Percentiles rank a stretch among this genome's conserved stretches.
phyloP scores from a whole-genome alignment of 2,888 invertebrate species.

The Limnephilus marmoratus region DNA sequence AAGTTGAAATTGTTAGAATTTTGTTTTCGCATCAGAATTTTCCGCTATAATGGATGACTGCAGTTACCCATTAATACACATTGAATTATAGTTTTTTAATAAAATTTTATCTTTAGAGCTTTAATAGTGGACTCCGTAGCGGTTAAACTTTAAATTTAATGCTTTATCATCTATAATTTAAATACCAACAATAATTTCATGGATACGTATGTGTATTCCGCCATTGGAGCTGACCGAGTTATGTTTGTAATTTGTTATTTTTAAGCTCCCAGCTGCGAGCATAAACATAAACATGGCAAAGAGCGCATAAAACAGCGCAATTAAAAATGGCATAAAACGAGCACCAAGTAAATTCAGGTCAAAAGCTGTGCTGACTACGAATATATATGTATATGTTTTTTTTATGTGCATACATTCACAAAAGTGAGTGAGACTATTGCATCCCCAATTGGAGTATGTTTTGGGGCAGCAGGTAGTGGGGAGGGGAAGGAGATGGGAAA shows the following conservation, averaged over 20 bases:
- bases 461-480: no score
- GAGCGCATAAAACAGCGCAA: constrained; percentile 24
- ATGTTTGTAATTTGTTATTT: constrained; percentile 29
- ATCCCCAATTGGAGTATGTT: no score
- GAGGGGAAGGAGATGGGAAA: no score
- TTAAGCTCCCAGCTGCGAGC: not conserved
- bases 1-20: not conserved
- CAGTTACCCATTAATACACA: not conserved
- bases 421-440: no score
- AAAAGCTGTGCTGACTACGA: not conserved
- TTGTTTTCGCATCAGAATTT: not conserved
- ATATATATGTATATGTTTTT: not conserved
- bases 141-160: not conserved
- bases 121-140: not conserved
- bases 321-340: not conserved
- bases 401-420: no score
- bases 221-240: constrained; percentile 12
- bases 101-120: not conserved
- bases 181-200: not conserved
- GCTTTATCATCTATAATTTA: not conserved
- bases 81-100: not conserved
- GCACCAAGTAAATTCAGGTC: not conserved
- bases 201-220: not conserved
- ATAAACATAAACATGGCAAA: constrained; percentile 11
- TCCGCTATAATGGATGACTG: not conserved